Percentiles rank a stretch among this genome's conserved stretches.
phyloP scores from a whole-genome alignment of 2,113 vertebrate species.

The Xiphophorus maculatus region DNA sequence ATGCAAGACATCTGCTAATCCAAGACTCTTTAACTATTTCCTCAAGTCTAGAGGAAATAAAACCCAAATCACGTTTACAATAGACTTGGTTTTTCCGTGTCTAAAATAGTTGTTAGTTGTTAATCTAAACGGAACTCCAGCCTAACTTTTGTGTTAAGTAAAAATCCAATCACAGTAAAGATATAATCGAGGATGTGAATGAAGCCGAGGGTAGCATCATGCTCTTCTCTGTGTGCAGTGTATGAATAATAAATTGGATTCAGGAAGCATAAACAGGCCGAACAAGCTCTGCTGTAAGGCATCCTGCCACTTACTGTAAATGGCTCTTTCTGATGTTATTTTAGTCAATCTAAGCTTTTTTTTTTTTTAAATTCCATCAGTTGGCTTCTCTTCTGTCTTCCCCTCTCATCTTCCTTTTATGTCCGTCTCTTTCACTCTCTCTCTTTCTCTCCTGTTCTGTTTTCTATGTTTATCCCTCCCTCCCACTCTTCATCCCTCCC shows the following conservation, averaged over 20 bases:
- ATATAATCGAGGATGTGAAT: not conserved
- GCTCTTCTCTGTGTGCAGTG: conserved; percentile 34
- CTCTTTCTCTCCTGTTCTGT: conserved; percentile 5
- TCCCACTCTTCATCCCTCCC: not conserved
- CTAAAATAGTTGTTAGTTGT: too few species aligned
- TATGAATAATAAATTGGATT: conserved; percentile 83
- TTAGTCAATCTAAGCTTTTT: not conserved
- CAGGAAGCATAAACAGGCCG: conserved; percentile 72
- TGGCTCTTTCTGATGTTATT: too few species aligned
- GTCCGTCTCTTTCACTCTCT: not conserved
- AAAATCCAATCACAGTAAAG: too few species aligned
- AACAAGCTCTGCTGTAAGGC: conserved; percentile 38
- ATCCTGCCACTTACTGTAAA: conserved; percentile 17
- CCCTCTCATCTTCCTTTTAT: not conserved
- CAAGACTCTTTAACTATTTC: too few species aligned
- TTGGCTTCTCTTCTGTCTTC: conserved; percentile 14
- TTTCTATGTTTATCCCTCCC: conserved; percentile 19
- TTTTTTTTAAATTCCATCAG: not conserved
- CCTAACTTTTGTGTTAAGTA: too few species aligned
- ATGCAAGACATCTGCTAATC: too few species aligned
- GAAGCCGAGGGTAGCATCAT: not conserved
- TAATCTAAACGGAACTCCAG: too few species aligned
- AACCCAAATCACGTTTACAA: too few species aligned
- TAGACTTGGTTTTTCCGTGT: too few species aligned
- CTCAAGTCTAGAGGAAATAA: too few species aligned